These are phyloP conservation scores for Vireo griseus DNA, from an alignment of 2,797 vertebrate genomes.

Conservation along the genomic window DNA sequence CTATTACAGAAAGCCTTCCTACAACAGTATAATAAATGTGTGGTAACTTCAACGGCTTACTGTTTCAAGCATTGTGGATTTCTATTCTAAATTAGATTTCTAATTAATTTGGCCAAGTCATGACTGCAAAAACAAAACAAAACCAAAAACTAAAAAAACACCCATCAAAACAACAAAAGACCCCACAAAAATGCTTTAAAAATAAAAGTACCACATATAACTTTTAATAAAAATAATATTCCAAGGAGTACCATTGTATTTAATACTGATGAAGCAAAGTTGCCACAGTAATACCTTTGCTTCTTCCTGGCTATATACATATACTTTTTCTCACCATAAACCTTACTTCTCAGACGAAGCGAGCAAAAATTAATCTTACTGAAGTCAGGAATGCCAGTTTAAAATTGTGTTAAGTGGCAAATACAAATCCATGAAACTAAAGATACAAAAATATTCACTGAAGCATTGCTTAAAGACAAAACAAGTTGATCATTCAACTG, in stretches of 20 bases:
- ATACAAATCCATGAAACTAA: conserved; percentile 48
- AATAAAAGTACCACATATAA: conserved; percentile 65
- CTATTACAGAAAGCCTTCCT: conserved; percentile 30
- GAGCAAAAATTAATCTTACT: conserved; percentile 53
- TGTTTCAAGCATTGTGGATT: conserved; percentile 16
- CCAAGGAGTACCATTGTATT: conserved; percentile 60
- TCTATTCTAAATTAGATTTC: conserved; percentile 63
- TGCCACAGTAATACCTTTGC: conserved; percentile 52
- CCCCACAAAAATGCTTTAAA: conserved; percentile 56
- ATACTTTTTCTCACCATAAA: conserved; percentile 39
- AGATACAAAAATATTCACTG: conserved; percentile 73
- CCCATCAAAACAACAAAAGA: background rate
- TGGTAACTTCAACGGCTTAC: background rate
- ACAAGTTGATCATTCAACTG: conserved; percentile 96
- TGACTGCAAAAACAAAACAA: conserved; percentile 8
- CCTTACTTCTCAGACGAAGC: conserved; percentile 46
- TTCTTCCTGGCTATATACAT: conserved; percentile 63
- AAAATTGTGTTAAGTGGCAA: conserved; percentile 66
- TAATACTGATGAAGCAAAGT: conserved; percentile 79
- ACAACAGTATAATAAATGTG: background rate
- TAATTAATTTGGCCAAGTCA: conserved; percentile 34
- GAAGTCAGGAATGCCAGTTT: conserved; percentile 51
- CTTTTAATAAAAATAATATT: conserved; percentile 53
- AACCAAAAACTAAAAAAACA: background rate
- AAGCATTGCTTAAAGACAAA: conserved; percentile 72